Percentiles rank a stretch among this genome's conserved stretches.
These are phyloP conservation scores for Pyrrhosoma nymphula DNA, from an alignment of 2,888 invertebrate species.

Conservation along the genomic window DNA sequence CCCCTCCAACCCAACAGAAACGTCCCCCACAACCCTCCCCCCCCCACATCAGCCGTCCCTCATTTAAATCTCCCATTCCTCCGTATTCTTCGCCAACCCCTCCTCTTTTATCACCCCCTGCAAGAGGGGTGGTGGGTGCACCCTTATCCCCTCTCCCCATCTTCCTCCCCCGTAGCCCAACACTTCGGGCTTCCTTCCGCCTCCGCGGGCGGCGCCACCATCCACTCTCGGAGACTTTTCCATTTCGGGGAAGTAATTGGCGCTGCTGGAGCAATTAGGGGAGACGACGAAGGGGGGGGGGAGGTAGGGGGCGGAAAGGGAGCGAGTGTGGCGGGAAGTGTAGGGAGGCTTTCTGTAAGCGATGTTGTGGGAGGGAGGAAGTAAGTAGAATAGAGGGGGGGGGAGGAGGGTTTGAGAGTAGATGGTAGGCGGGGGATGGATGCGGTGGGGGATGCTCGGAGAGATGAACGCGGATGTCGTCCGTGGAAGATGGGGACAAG, in stretches of 20 bases:
- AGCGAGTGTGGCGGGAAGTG: not conserved
- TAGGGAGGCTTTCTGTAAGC: not conserved
- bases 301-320: not conserved
- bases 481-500: not conserved
- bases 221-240: slow-evolving; percentile 33
- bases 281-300: slow-evolving; percentile 3
- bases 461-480: not conserved
- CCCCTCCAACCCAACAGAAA: not conserved
- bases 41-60: not conserved
- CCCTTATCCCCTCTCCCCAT: not conserved
- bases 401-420: not conserved
- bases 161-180: not conserved
- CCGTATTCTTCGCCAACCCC: not conserved
- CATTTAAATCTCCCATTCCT: not conserved
- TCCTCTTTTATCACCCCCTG: not conserved
- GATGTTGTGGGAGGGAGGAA: not conserved
- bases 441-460: not conserved
- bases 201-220: slow-evolving; percentile 45
- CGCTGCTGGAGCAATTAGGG: slow-evolving; percentile 48
- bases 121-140: too few species aligned
- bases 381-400: too few species aligned
- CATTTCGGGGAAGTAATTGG: slow-evolving; percentile 52
- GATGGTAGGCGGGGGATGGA: not conserved
- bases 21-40: not conserved
- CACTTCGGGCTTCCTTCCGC: slow-evolving; percentile 52